These are phyloP conservation scores for Callyntrura guangdongensis DNA, from an alignment of 2,888 invertebrate species.

Conservation along the genomic window DNA sequence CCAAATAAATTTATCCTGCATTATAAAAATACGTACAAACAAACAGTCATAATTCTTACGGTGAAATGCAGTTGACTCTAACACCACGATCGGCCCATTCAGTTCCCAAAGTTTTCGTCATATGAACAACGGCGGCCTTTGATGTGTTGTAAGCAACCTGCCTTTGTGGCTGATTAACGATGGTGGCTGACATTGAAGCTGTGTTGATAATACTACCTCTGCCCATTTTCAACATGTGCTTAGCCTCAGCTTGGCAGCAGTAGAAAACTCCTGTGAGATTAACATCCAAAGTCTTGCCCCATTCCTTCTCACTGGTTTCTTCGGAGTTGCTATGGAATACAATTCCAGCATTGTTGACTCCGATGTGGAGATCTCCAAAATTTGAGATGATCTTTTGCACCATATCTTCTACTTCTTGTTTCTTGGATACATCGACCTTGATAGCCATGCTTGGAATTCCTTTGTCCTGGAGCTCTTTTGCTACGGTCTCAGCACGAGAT, in stretches of 20 bases:
- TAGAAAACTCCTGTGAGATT: conserved; percentile 84
- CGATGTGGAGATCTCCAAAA: conserved; percentile 83
- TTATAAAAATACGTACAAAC: too few species aligned
- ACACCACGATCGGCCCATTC: conserved; percentile 84
- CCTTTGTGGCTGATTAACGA: conserved; percentile 83
- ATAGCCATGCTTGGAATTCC: conserved; percentile 82
- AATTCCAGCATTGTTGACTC: conserved; percentile 84
- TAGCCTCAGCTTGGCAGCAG: conserved; percentile 84
- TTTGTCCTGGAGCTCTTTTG: conserved; percentile 81
- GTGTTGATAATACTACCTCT: conserved; percentile 84
- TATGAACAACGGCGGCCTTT: conserved; percentile 83
- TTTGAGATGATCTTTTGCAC: conserved; percentile 80
- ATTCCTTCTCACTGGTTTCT: conserved; percentile 82
- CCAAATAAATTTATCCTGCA: not conserved
- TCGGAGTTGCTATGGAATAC: conserved; percentile 82
- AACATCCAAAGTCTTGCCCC: conserved; percentile 83
- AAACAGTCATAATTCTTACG: conserved; percentile 84
- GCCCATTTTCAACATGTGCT: conserved; percentile 84
- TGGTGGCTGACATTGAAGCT: conserved; percentile 83
- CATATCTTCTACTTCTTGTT: conserved; percentile 82
- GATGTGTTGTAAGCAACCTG: conserved; percentile 83
- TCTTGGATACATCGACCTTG: conserved; percentile 84
- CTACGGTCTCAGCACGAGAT: conserved; percentile 82
- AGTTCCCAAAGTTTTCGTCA: conserved; percentile 83
- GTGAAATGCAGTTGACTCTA: conserved; percentile 84